A percentile compares a stretch with the other conserved stretches of the same genome.
Evolutionary conservation across 2,888 invertebrate species (phyloP).

Genomic region (Acanthosepion lycidas): DNA sequence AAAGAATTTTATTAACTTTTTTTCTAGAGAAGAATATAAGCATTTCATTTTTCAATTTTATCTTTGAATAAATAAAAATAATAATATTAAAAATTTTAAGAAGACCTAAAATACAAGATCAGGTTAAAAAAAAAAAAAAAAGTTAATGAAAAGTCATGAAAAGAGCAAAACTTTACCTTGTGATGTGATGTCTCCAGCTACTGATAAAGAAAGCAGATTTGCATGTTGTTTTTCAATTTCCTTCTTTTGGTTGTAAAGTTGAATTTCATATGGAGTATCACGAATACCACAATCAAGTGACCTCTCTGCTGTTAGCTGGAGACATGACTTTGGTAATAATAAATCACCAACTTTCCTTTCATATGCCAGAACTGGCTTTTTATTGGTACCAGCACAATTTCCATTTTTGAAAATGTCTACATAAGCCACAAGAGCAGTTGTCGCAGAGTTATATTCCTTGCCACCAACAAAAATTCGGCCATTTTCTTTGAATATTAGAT

Average conservation of each 20-base stretch:
- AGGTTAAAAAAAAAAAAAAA: background rate
- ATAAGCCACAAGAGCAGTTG: background rate
- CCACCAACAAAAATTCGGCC: background rate
- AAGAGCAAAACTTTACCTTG: background rate
- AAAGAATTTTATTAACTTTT: no score
- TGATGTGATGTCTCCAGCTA: background rate
- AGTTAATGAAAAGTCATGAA: background rate
- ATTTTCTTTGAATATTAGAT: background rate
- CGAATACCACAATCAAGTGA: background rate
- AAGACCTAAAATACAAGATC: background rate
- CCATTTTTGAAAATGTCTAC: slow-evolving; percentile 1
- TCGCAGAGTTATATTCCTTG: background rate
- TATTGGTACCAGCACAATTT: background rate
- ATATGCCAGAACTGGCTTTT: background rate
- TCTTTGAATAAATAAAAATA: no score
- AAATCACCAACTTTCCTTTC: slow-evolving; percentile 4
- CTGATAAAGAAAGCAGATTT: background rate
- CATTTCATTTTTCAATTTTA: no score
- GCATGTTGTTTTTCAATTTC: background rate
- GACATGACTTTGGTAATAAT: background rate
- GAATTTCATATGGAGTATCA: background rate
- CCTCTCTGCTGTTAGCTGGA: background rate
- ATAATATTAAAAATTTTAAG: background rate
- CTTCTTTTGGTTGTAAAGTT: background rate
- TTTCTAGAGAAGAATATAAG: no score